Base-by-base conservation (phyloP, 1,140 invertebrate genomes). In the Drosophila nebulosa region DNA sequence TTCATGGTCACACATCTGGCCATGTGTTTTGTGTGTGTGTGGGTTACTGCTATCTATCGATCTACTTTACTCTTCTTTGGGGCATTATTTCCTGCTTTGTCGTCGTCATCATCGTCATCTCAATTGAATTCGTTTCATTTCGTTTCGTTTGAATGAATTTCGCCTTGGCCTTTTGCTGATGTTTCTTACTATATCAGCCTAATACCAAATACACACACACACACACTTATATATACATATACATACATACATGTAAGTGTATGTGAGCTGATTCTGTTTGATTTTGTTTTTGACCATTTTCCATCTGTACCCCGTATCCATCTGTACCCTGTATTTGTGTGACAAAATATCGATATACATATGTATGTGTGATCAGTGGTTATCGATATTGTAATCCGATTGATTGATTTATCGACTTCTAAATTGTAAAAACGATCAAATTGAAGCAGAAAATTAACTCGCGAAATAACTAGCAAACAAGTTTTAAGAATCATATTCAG, bases 91-190 rank as follows among this genome's bases (percentile, higher is more conserved):
- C 67, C 62, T 59, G 63, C 75, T 59, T 39, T 46, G 60, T 64
- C 51, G 39, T 64, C 73, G 42, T 69, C 79, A 53, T 69, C 39
- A 42, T 64, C 73, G 64, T 76, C 69, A 69, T 69, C 74, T 77
- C 81, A 86, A 85, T 86, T 86, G 81, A 86, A 86, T 86, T 86
- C 81, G 81, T 86, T 86, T 86, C 83, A 86, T 86, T 86, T 86
- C 81, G 81, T 78, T 86, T 86, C 81, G 81, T 86, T 86, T 86
- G 83, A 86, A 86, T 86, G 81, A 86, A 88, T 86, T 88, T 81
- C 74, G 74, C 78, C 59, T 86, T 86, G 77, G 77, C 67, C 80
- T 80, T 80, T 80, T 80, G 78, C 77, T 80, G 78, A 80, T 80
- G 78, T 63, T 79, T 74, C 67, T 78, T 78, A 74, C 81, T 74